phyloP scores from a whole-genome alignment of 1,140 invertebrate genomes.

The Paraescarpia echinospica region DNA sequence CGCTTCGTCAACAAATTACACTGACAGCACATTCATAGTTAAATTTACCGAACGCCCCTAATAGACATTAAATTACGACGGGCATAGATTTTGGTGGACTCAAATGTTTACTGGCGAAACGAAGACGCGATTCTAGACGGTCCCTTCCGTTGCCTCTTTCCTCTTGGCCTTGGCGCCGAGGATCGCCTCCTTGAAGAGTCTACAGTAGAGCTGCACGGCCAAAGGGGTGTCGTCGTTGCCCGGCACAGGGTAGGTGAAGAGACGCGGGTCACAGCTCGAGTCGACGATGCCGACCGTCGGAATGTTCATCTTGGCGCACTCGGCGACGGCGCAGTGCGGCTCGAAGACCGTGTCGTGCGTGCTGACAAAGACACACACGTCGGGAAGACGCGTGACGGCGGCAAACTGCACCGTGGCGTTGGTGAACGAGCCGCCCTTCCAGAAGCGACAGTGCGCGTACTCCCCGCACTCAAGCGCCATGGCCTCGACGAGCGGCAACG shows the following conservation, averaged over 20 bases:
- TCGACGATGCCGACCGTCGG: constrained; percentile 94
- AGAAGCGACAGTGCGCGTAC: constrained; percentile 82
- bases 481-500: constrained; percentile 73
- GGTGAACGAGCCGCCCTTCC: constrained; percentile 83
- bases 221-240: constrained; percentile 92
- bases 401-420: constrained; percentile 66
- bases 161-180: constrained; percentile 41
- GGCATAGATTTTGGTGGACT: background rate
- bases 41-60: background rate
- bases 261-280: constrained; percentile 90
- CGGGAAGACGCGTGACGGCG: constrained; percentile 80
- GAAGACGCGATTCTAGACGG: background rate
- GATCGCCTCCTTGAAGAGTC: constrained; percentile 89
- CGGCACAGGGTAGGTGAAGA: constrained; percentile 90
- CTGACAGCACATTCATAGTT: background rate
- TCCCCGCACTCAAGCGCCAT: constrained; percentile 86
- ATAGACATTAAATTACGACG: background rate
- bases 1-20: no score
- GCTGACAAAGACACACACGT: constrained; percentile 88
- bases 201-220: constrained; percentile 82
- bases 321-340: constrained; percentile 76
- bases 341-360: constrained; percentile 64
- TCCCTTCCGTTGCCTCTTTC: background rate
- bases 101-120: background rate
- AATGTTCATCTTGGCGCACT: constrained; percentile 92